Percentiles rank a stretch among this genome's conserved stretches.
Evolutionary conservation across 2,797 vertebrate species (phyloP).

Genomic region (Notamacropus eugenii): DNA sequence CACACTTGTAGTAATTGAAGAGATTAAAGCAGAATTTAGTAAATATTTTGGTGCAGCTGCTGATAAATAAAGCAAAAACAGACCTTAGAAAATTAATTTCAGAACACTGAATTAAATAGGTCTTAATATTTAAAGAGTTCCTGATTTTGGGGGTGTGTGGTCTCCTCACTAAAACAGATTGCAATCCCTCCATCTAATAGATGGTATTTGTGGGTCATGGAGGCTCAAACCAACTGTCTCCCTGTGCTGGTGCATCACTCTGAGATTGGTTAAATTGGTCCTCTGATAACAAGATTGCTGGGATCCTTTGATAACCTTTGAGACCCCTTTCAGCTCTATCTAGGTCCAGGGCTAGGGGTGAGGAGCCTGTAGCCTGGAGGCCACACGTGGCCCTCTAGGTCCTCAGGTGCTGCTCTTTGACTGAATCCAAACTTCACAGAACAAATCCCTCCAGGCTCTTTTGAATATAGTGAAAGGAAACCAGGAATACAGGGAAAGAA

Average conservation of each 20-base stretch:
- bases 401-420: too few species aligned
- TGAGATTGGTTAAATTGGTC: background rate
- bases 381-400: too few species aligned
- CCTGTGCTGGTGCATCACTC: background rate
- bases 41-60: slow-evolving; percentile 6
- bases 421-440: too few species aligned
- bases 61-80: slow-evolving; percentile 1
- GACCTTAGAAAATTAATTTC: slow-evolving; percentile 1
- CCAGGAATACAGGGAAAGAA: background rate
- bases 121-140: background rate
- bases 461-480: background rate
- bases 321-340: background rate
- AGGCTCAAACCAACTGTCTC: background rate
- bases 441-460: background rate
- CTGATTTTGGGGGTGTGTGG: background rate
- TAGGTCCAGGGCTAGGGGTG: background rate
- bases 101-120: background rate
- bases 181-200: background rate
- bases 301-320: background rate
- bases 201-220: background rate
- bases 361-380: too few species aligned
- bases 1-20: slow-evolving; percentile 5
- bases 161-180: background rate
- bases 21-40: background rate
- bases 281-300: background rate